These are phyloP conservation scores for Bungarus multicinctus DNA, from an alignment of 2,113 vertebrate species.

Conservation along the genomic window DNA sequence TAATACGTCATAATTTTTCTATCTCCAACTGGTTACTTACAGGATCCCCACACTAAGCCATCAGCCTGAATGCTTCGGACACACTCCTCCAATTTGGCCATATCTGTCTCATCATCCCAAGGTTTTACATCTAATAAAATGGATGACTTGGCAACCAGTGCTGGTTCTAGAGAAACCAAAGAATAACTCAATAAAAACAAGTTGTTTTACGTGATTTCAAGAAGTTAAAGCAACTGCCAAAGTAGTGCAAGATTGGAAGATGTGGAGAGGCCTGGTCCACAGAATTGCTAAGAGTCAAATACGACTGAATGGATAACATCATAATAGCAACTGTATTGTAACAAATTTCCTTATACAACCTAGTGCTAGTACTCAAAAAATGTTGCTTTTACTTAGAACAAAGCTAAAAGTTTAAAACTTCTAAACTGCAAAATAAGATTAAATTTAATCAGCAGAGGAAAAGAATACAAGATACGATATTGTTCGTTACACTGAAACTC, in stretches of 20 bases:
- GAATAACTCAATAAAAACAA: neutral
- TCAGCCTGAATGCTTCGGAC: constrained; percentile 90
- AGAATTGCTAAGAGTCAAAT: neutral
- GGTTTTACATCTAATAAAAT: constrained; percentile 94
- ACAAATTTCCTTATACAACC: neutral
- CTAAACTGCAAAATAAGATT: neutral
- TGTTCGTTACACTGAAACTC: constrained; percentile 69
- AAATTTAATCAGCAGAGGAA: neutral
- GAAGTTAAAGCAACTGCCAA: neutral
- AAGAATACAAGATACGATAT: accelerated
- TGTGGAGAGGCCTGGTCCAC: neutral
- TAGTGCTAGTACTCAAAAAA: neutral
- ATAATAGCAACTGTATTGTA: neutral
- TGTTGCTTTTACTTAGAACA: neutral
- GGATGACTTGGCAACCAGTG: constrained; percentile 92
- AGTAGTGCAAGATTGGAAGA: neutral
- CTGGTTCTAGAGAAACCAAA: constrained; percentile 76
- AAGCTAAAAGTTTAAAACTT: neutral
- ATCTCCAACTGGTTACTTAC: constrained; percentile 71
- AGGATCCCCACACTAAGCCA: constrained; percentile 94
- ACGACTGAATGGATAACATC: neutral
- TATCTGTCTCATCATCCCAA: constrained; percentile 97
- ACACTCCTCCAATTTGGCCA: constrained; percentile 90
- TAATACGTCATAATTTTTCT: neutral
- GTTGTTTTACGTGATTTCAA: neutral